Base-by-base conservation (phyloP, 2,888 invertebrate species). In the Scaptodrosophila latifasciaeformis region DNA sequence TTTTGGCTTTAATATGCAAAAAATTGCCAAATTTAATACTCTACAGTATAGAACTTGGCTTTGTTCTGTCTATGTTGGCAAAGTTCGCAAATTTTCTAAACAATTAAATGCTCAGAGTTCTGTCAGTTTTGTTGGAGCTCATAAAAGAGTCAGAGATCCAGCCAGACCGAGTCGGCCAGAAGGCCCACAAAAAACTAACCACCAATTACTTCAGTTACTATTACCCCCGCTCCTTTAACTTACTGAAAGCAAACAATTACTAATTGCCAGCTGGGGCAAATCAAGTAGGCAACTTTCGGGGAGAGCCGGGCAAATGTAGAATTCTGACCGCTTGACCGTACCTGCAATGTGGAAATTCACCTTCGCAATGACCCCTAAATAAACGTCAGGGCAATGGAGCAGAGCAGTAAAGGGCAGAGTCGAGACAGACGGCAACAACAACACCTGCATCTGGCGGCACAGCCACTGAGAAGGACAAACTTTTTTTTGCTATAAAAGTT, bases 331-430 rank as follows among this genome's bases (percentile, higher is more conserved):
- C 40, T 37, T 48, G 43, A 30, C 31, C 24, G 47, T 30, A 46
- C 59, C 57, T 56, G 58, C 70, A 65, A 70, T 69, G 68, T 52
- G 39, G 43, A 46, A 59, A 58, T 59, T 69, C 54, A 61, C 64
- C 68, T 58, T 65, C 58, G 62, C 65, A 70, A 49, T 67, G 71
- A 70, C 71, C 71, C 68, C 67, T 54, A 62, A 65, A 70, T 57
- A 62, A 69, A 61, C 49, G 68, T 45, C 54, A 9, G 13, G 37
- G 37, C 13, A 37, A 37, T 37, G 37, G 30, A 40, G 49, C 39
- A 21, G 40, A 49, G 31, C 18, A 29, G 12, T 13, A 21, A 13
- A 4, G 27, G 29, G 31, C 21, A 34, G 34, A 18, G 49, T 45
- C 15, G 49, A n/a, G n/a, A n/a, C n/a, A n/a, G n/a, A n/a, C n/a